These are phyloP conservation scores for Conistra vaccinii DNA, from an alignment of 2,888 invertebrate species.

Conservation along the genomic window DNA sequence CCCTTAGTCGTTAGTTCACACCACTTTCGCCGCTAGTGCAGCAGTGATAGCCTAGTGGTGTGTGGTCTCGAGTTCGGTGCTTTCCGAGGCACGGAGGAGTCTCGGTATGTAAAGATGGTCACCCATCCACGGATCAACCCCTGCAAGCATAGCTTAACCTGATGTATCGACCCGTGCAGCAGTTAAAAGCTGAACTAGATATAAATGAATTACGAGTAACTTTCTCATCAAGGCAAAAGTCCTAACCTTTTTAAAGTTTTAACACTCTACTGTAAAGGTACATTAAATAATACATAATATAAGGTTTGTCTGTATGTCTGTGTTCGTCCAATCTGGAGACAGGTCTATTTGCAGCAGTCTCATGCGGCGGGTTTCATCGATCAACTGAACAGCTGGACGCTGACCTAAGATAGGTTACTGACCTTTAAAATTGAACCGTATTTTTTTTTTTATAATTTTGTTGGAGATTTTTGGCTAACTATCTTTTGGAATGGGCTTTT, in stretches of 20 bases:
- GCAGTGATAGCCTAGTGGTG: too few species aligned
- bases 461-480: too few species aligned
- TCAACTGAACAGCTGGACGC: slow-evolving; percentile 13
- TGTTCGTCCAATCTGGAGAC: neutral
- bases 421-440: neutral
- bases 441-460: too few species aligned
- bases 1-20: too few species aligned
- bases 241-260: neutral
- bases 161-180: too few species aligned
- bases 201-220: neutral
- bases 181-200: too few species aligned
- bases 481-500: neutral
- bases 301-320: neutral
- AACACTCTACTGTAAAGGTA: neutral
- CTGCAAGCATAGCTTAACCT: too few species aligned
- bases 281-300: neutral
- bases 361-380: slow-evolving; percentile 5
- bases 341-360: slow-evolving; percentile 1
- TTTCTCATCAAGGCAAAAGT: neutral
- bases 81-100: too few species aligned
- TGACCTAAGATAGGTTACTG: slow-evolving; percentile 2
- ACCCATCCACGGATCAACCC: too few species aligned
- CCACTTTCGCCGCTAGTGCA: too few species aligned
- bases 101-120: too few species aligned
- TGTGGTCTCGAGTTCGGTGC: too few species aligned